Evolutionary conservation across 2,888 invertebrate species (phyloP), one percentile per base, ranked within the genome.

Genomic region (Cremastobaeus sp.): DNA sequence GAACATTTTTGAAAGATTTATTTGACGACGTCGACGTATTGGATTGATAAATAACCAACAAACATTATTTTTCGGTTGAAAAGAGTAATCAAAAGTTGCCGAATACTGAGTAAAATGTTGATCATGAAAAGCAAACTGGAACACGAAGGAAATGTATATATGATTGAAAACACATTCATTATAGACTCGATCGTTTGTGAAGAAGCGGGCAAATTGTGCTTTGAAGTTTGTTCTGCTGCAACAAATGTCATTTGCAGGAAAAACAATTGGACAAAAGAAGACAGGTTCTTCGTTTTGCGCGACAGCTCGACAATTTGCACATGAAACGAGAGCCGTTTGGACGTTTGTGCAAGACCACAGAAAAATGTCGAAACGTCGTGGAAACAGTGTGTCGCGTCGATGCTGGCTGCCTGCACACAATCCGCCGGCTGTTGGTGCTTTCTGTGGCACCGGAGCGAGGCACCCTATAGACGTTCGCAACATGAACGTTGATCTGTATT

Each of bases 401-500:
- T 57, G 25, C 14, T 41, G 60, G 45, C 32, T 34, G 47, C 59
- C 48, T 48, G 47, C 21, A 43, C 25, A 55, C 21, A 20, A 14
- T 20, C 37, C 12, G 25, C 39, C 32, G 15, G 17, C n/a, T 45
- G 34, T n/a, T 39, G 18, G 17, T 21, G 32, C 18, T 35, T 57
- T 25, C 34, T 25, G 41, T 28, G 62, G 48, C 20, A 32, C 48
- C 15, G 41, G 25, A 45, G 48, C 20, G 34, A 48, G 54, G 60
- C 55, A 70, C 48, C 48, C 47, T 30, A 54, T 41, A 47, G 69
- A 54, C 55, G 41, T 68, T 57, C 43, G 12, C n/a, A 28, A 43
- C 30, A 48, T 39, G 64, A 70, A 57, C 21, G 55, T 50, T 43
- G 70, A 64, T 70, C 62, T 60, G 43, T 70, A 30, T 70, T 50